phyloP scores from a whole-genome alignment of 1,140 invertebrate genomes.

The Megalopta genalis region DNA sequence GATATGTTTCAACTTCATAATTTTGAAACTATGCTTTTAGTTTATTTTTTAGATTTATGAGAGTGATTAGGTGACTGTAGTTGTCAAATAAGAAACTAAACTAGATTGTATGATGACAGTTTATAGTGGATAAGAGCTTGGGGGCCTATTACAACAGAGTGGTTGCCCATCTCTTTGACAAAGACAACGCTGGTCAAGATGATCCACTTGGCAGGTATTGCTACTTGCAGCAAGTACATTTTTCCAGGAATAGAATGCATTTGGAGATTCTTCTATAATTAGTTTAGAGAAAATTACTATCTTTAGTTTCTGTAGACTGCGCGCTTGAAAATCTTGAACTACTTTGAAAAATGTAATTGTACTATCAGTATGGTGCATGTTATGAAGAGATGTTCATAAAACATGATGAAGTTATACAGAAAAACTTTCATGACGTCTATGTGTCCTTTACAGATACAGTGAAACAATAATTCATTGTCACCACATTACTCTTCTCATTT shows the following conservation, averaged over 20 bases:
- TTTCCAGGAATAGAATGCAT: conserved; percentile 43
- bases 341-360: conserved; percentile 15
- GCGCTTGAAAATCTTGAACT: conserved; percentile 29
- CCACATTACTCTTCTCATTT: conserved; percentile 56
- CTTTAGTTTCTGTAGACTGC: conserved; percentile 21
- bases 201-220: conserved; percentile 90
- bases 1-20: neutral
- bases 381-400: neutral
- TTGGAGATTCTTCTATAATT: conserved; percentile 37
- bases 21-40: neutral
- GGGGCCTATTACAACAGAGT: conserved; percentile 71
- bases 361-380: conserved; percentile 46
- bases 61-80: conserved; percentile 59
- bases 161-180: conserved; percentile 85
- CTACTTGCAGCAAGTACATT: conserved; percentile 57
- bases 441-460: conserved; percentile 12
- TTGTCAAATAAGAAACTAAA: conserved; percentile 64
- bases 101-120: conserved; percentile 76
- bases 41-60: conserved; percentile 17
- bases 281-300: conserved; percentile 25
- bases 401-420: neutral
- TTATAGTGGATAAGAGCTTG: conserved; percentile 77
- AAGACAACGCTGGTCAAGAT: conserved; percentile 88
- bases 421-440: conserved; percentile 8
- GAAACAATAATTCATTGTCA: conserved; percentile 46